Base-by-base conservation (phyloP, 2,888 invertebrate species). In the Acrobasis suavella region DNA sequence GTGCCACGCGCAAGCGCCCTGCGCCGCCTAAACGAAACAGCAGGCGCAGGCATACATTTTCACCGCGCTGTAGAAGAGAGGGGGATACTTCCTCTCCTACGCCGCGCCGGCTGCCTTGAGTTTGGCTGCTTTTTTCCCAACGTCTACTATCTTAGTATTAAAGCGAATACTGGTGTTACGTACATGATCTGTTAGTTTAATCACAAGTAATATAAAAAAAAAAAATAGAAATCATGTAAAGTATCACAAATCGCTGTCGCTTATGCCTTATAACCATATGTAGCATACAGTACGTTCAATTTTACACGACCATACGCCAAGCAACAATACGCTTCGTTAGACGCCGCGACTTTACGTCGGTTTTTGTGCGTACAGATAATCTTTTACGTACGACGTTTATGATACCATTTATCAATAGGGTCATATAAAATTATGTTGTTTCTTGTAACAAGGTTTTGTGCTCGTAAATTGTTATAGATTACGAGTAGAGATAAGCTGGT, bases 281-380 rank as follows among this genome's bases (percentile, higher is more conserved):
- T 62, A 73, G 70, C 66, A 65, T 75, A 78, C 76, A 75, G 75
- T 73, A 68, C 72, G 78, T 84, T 82, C 80, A 80, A 85, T 80
- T 86, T 86, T 80, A 82, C 78, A 62, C 78, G 79, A 84, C 80
- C 77, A 77, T 81, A 81, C 65, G 58, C 73, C 74, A 37, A 65
- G 68, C 85, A 83, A 87, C 87, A 91, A 91, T 90, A 82, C 79
- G 70, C 83, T 90, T 91, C 91, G 89, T 91, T 91, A 91, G 87
- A 76, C 75, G 72, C 67, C 68, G 74, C 74, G 74, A 70, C 72
- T 72, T 72, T 78, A 73, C 81, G 78, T 77, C 73, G 82, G 83
- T 87, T 88, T 89, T 87, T 89, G 80, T 72, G 73, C 76, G 73
- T 80, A 79, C 74, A 76, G 78, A 80, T 80, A 77, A 81, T 82